Percentiles rank a stretch among this genome's conserved stretches.
Conservation (phyloP, 1,140 invertebrate genomes). For the Drosophila oshimai region DNA sequence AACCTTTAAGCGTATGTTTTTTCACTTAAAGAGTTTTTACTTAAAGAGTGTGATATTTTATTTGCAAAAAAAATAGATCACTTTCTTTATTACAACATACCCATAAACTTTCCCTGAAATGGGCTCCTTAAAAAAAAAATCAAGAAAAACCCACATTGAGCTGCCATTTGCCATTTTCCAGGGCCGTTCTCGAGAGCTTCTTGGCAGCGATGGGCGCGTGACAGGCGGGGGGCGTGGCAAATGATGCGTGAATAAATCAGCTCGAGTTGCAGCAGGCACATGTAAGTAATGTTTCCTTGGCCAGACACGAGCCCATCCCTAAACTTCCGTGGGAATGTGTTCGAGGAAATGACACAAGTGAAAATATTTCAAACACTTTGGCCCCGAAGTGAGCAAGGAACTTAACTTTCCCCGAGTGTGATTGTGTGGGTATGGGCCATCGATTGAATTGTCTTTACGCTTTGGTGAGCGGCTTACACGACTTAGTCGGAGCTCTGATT, state of each 20-base stretch:
- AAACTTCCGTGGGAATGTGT: conserved; percentile 61
- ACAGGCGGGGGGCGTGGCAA: conserved; percentile 33
- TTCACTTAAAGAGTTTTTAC: too few relatives aligned
- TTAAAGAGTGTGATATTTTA: too few relatives aligned
- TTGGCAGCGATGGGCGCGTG: conserved; percentile 56
- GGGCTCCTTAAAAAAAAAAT: background rate
- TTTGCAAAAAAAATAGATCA: too few relatives aligned
- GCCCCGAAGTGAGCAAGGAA: conserved; percentile 19
- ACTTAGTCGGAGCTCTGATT: conserved; percentile 43
- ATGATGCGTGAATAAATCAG: conserved; percentile 45
- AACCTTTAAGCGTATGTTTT: too few relatives aligned
- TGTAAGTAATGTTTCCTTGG: conserved; percentile 41
- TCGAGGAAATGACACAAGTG: conserved; percentile 74
- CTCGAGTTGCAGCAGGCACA: conserved; percentile 22
- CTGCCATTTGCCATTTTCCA: conserved; percentile 67
- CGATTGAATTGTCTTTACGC: conserved; percentile 73
- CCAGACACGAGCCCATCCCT: conserved; percentile 38
- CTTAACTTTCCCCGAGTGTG: conserved; percentile 23
- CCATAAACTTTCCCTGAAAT: background rate
- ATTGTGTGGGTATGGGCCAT: conserved; percentile 12
- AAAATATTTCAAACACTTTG: conserved; percentile 72
- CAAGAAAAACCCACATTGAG: conserved; percentile 61
- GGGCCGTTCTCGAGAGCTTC: conserved; percentile 50
- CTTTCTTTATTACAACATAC: background rate
- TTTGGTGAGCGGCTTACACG: conserved; percentile 57